Evolutionary conservation across 1,140 invertebrate species (phyloP).

Genomic region (Ruditapes philippinarum): DNA sequence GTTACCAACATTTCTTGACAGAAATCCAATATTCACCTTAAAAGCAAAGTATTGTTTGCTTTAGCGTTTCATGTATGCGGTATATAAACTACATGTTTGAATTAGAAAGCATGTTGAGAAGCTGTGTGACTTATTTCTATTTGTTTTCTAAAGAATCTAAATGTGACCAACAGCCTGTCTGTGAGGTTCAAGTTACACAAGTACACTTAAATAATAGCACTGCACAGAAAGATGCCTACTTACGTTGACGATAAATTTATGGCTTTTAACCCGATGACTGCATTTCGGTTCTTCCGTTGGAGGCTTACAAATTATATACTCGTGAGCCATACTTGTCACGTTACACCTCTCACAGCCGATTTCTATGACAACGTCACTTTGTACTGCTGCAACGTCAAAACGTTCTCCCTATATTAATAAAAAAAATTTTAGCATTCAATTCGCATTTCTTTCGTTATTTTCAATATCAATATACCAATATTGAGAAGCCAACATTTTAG

Average conservation of each 20-base stretch:
- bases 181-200: too few species aligned
- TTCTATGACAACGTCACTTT: neutral
- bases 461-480: too few species aligned
- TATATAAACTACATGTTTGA: too few species aligned
- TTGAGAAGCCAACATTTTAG: too few species aligned
- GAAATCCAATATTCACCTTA: constrained; percentile 44
- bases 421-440: neutral
- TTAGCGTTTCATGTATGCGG: too few species aligned
- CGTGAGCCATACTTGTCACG: neutral
- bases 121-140: too few species aligned
- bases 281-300: neutral
- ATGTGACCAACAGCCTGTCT: too few species aligned
- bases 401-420: neutral
- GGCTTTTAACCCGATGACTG: neutral
- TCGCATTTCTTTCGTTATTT: too few species aligned
- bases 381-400: neutral
- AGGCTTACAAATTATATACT: neutral
- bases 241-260: neutral
- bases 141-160: too few species aligned
- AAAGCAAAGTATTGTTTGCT: neutral
- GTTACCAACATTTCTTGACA: neutral
- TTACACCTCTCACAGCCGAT: constrained; percentile 33
- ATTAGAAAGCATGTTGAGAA: too few species aligned
- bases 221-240: neutral
- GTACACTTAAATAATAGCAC: too few species aligned